phyloP scores from a whole-genome alignment of 2,797 vertebrate genomes.

The Pangasius larnaudii region DNA sequence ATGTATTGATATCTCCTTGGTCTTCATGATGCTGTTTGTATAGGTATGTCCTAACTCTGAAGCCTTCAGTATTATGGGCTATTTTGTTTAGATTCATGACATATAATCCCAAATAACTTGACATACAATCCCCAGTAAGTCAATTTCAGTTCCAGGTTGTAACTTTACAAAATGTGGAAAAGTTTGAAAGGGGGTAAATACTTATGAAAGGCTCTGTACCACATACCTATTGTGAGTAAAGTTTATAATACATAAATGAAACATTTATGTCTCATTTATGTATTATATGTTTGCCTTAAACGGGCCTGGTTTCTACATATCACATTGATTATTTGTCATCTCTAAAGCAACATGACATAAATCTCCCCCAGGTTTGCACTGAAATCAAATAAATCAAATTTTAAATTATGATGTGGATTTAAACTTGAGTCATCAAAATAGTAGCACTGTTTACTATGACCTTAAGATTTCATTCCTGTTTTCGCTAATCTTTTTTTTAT shows the following conservation, averaged over 20 bases:
- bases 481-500: neutral
- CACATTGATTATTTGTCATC: neutral
- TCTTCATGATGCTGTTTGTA: neutral
- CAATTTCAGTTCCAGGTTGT: neutral
- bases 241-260: no score
- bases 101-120: no score
- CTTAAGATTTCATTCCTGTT: neutral
- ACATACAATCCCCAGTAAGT: neutral
- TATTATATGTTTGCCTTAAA: neutral
- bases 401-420: neutral
- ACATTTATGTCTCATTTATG: neutral
- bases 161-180: neutral
- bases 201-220: neutral
- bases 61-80: neutral
- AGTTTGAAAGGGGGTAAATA: neutral
- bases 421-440: neutral
- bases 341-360: neutral
- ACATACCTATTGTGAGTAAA: neutral
- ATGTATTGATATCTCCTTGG: neutral
- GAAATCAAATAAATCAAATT: slow-evolving; percentile 1
- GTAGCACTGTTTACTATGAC: neutral
- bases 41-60: neutral
- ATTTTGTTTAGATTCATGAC: neutral
- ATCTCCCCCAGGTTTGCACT: neutral
- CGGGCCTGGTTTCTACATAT: neutral